phyloP scores from a whole-genome alignment of 2,113 vertebrate genomes.

The Mustela lutreola region DNA sequence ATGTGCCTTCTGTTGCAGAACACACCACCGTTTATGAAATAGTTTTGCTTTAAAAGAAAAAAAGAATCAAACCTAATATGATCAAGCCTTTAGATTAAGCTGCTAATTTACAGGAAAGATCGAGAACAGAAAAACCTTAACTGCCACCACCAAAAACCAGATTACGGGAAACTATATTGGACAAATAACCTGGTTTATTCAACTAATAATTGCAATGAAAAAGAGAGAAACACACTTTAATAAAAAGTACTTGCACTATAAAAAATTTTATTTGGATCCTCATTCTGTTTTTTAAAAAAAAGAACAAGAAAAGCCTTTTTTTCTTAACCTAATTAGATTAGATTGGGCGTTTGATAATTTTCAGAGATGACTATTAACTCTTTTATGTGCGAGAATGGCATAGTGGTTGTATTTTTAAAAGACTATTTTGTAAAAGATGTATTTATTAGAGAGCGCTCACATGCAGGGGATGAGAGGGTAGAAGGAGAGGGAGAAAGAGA shows the following conservation, averaged over 20 bases:
- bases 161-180: not conserved
- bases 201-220: not conserved
- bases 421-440: not conserved
- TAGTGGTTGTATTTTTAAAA: not conserved
- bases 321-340: not conserved
- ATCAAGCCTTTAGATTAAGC: not conserved
- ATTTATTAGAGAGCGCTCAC: too few species aligned
- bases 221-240: not conserved
- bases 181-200: constrained; percentile 11
- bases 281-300: not conserved
- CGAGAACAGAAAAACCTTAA: not conserved
- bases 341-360: not conserved
- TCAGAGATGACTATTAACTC: constrained; percentile 13
- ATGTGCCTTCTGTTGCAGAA: not conserved
- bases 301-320: not conserved
- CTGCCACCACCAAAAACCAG: not conserved
- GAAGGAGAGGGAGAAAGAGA: too few species aligned
- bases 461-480: too few species aligned
- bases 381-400: not conserved
- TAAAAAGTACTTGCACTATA: not conserved
- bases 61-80: not conserved
- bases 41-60: not conserved
- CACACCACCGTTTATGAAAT: not conserved
- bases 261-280: constrained; percentile 28
- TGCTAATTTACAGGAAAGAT: not conserved